Evolutionary conservation across 2,113 vertebrate genomes (phyloP).

Genomic region (Aegotheles bennettii): DNA sequence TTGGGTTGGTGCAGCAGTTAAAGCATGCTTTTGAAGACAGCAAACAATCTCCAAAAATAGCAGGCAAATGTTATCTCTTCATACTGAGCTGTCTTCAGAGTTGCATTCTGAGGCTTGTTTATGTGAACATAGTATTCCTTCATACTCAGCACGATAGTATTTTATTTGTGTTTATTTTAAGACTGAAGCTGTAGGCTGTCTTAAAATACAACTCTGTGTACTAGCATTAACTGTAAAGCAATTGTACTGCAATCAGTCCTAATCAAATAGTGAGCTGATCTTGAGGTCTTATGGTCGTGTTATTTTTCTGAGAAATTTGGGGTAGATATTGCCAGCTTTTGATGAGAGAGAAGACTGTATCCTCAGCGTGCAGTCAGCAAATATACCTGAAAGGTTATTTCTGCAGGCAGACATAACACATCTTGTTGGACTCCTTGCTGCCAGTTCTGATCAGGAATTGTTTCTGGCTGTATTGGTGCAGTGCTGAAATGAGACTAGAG

Average conservation of each 20-base stretch:
- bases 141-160: neutral
- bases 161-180: conserved; percentile 51
- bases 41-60: conserved; percentile 33
- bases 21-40: neutral
- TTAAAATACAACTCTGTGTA: conserved; percentile 6
- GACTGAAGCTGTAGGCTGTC: neutral
- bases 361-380: neutral
- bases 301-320: neutral
- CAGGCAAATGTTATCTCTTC: conserved; percentile 37
- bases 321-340: neutral
- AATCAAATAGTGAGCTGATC: neutral
- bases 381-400: neutral
- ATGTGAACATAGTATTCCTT: conserved; percentile 12
- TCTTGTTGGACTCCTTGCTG: neutral
- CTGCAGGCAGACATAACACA: neutral
- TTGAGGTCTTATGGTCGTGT: neutral
- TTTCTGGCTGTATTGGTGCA: accelerated
- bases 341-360: neutral
- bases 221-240: neutral
- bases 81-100: conserved; percentile 15
- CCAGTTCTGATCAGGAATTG: neutral
- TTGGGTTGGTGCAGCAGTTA: neutral
- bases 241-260: neutral
- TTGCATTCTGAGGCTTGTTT: neutral
- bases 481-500: neutral